Evolutionary conservation across 2,113 vertebrate genomes (phyloP).

Genomic region (Recurvirostra avosetta): DNA sequence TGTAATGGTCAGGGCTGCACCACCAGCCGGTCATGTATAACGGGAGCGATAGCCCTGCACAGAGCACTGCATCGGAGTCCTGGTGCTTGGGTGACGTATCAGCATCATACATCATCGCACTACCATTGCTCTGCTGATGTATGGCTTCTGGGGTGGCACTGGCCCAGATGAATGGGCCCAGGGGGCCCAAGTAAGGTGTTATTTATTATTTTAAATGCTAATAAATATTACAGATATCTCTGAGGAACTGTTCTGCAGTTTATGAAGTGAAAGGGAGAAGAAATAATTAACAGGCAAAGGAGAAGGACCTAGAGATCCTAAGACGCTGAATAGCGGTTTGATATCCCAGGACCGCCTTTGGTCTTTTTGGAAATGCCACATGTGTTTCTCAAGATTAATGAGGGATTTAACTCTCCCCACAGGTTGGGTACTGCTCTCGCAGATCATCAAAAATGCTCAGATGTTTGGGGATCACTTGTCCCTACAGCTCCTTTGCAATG

Average conservation of each 20-base stretch:
- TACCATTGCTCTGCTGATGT: background rate
- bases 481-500: background rate
- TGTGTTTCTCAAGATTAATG: background rate
- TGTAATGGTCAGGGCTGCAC: background rate
- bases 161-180: background rate
- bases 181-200: background rate
- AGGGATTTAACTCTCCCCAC: background rate
- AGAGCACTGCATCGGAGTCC: background rate
- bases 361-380: background rate
- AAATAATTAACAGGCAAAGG: background rate
- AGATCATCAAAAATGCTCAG: background rate
- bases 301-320: background rate
- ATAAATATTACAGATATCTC: background rate
- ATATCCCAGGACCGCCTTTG: background rate
- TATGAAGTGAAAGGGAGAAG: background rate
- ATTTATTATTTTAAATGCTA: background rate
- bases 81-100: background rate
- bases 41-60: background rate
- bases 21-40: background rate
- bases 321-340: background rate
- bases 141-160: background rate
- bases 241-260: background rate
- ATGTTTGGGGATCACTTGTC: background rate
- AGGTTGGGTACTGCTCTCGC: background rate
- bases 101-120: accelerated